Evolutionary conservation across 2,888 invertebrate genomes (phyloP), one percentile per base, ranked within the genome.

Genomic region (Itoplectis maculator): DNA sequence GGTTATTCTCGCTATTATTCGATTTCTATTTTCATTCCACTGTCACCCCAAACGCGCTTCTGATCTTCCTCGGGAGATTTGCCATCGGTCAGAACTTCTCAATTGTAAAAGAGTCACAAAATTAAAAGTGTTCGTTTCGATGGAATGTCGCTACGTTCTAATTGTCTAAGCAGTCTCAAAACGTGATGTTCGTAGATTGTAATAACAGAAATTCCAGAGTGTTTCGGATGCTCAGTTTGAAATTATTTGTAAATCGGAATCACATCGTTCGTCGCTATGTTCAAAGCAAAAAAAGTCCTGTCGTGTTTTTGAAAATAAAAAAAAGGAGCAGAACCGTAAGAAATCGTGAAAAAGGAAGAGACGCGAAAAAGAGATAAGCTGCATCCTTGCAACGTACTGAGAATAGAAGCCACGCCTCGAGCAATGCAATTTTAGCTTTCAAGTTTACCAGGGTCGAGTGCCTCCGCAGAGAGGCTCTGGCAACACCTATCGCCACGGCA

Each of bases 371-470:
- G 69, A 42, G 23, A 72, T 42, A 42, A 75, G 56, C 40, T 65
- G 65, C 40, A 56, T 23, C 54, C 42, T 68, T 59, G 23, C 45
- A 23, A 68, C 13, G 45, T 18, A 18, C 15, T 51, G 63, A 40
- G 72, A 72, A 47, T 63, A 61, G 35, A 42, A 42, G 65, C 54
- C 78, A 59, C 61, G 40, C 65, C 65, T 51, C 13, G 20, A 51
- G 54, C 75, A 78, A 75, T 65, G 65, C 59, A 65, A 70, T 81
- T 83, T 83, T 63, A 54, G 42, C 66, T 81, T 63, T 61, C 65
- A 63, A 74, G 63, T 72, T 75, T 69, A 51, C 74, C 23, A 66
- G 49, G 47, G 56, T 61, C 66, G 68, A 54, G 51, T 72, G 35
- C 6, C 45, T 72, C 56, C 45, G 15, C 35, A 51, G 65, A 47